A percentile compares a stretch with the other conserved stretches of the same genome.
These are phyloP conservation scores for Clusia tigrina DNA, from an alignment of 2,888 invertebrate species.

Conservation along the genomic window DNA sequence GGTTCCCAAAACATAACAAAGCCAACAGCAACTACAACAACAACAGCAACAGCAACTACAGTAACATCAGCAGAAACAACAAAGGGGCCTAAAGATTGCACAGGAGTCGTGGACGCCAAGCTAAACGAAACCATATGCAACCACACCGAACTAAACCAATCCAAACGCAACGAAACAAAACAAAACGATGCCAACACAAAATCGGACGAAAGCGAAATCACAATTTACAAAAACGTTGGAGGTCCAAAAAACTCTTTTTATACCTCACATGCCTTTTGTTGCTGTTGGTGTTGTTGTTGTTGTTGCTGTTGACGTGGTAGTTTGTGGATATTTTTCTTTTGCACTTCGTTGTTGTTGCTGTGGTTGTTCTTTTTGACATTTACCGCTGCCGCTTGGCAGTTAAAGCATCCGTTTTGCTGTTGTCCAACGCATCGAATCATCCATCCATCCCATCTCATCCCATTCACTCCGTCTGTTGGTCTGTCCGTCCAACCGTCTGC, in stretches of 20 bases:
- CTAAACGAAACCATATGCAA: no score
- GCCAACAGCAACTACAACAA: conserved; percentile 34
- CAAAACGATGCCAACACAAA: neutral
- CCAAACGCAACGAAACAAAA: neutral
- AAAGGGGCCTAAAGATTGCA: conserved; percentile 18
- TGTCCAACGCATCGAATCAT: neutral
- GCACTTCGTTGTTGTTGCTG: conserved; percentile 12
- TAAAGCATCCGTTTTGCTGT: conserved; percentile 1
- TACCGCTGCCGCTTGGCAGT: conserved; percentile 9
- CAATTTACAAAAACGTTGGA: conserved; percentile 40
- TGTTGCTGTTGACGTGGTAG: neutral
- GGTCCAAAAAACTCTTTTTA: conserved; percentile 32
- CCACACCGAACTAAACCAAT: no score
- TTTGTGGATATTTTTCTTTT: conserved; percentile 26
- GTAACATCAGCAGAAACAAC: conserved; percentile 30
- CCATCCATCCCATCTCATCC: neutral
- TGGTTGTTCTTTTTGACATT: conserved; percentile 14
- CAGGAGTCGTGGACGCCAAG: conserved; percentile 3
- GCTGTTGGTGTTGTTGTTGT: conserved; percentile 10
- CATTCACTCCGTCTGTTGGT: neutral
- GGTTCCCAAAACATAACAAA: conserved; percentile 48
- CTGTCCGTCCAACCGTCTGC: neutral
- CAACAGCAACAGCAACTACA: conserved; percentile 35
- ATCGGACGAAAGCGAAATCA: conserved; percentile 47
- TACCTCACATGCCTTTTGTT: neutral